Evolutionary conservation across 2,797 vertebrate species (phyloP).

Genomic region (Phoebastria nigripes): DNA sequence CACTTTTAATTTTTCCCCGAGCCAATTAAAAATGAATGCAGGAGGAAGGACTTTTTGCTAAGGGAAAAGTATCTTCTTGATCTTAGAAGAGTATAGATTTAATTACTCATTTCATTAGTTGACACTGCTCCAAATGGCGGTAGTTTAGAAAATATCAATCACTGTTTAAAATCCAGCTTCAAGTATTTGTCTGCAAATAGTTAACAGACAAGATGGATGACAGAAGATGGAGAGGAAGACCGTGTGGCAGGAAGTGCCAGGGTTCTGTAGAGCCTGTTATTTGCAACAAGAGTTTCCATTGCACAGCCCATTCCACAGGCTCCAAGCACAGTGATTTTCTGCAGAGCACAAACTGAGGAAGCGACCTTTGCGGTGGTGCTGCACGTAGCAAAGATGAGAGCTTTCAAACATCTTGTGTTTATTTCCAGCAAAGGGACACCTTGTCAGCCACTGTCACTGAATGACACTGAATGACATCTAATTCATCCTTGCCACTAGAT

Average conservation of each 20-base stretch:
- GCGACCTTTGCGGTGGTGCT: not conserved
- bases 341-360: not conserved
- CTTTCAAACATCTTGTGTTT: accelerated
- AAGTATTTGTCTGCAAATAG: slow-evolving; percentile 37
- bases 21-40: not conserved
- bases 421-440: not conserved
- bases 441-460: not conserved
- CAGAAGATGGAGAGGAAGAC: not conserved
- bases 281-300: not conserved
- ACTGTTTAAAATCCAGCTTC: slow-evolving; percentile 49
- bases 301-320: not conserved
- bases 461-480: slow-evolving; percentile 28
- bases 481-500: slow-evolving; percentile 75
- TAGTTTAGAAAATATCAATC: slow-evolving; percentile 39
- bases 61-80: slow-evolving; percentile 26
- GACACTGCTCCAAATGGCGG: slow-evolving; percentile 26
- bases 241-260: not conserved
- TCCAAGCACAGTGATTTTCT: not conserved
- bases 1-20: not conserved
- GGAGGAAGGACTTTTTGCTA: not conserved
- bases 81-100: slow-evolving; percentile 46
- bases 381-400: not conserved
- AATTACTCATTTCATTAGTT: slow-evolving; percentile 57
- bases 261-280: not conserved
- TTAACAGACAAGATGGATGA: not conserved